These are phyloP conservation scores for Sialis fuliginosa DNA, from an alignment of 2,888 invertebrate genomes.

Conservation along the genomic window DNA sequence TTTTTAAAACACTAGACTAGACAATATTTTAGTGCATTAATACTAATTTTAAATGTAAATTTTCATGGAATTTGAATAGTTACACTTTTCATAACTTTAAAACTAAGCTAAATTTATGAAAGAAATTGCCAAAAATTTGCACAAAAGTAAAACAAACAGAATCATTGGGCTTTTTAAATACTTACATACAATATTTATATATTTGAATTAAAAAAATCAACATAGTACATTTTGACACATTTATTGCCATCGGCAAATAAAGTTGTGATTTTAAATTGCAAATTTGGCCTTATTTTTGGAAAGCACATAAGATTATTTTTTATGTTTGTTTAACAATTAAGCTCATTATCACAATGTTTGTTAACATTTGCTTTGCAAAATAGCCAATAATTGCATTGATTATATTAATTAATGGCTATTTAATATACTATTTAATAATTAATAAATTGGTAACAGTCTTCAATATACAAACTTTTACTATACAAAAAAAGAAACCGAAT, in stretches of 20 bases:
- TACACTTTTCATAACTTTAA: conserved; percentile 2
- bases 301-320: conserved; percentile 15
- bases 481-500: conserved; percentile 7
- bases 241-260: neutral
- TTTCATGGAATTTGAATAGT: conserved; percentile 5
- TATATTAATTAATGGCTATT: conserved; percentile 17
- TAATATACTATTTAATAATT: conserved; percentile 8
- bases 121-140: conserved; percentile 3
- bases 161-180: neutral
- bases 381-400: conserved; percentile 16
- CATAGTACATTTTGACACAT: conserved; percentile 5
- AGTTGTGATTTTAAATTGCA: conserved; percentile 13
- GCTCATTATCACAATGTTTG: conserved; percentile 26
- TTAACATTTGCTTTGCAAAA: conserved; percentile 17
- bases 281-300: conserved; percentile 21
- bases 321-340: conserved; percentile 13
- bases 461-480: conserved; percentile 15
- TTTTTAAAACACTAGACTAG: conserved; percentile 7
- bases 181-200: neutral
- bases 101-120: conserved; percentile 2
- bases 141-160: conserved; percentile 1
- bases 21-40: conserved; percentile 5
- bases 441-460: conserved; percentile 28
- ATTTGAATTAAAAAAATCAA: conserved; percentile 3
- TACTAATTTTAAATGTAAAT: conserved; percentile 2